Evolutionary conservation across 2,888 invertebrate species (phyloP).

Genomic region (Syrphus vitripennis): DNA sequence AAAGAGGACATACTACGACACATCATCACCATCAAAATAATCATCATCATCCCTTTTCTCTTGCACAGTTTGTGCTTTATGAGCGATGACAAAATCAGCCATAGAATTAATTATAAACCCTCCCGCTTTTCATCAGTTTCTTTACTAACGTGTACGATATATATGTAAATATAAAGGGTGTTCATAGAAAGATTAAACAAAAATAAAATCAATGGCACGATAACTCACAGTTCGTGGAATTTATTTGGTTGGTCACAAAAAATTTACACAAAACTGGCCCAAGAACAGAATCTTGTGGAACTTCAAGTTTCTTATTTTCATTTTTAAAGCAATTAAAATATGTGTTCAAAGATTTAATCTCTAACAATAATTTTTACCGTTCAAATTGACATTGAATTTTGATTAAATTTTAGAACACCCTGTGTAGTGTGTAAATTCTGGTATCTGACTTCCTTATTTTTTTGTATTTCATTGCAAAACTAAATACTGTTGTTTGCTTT

Average conservation of each 20-base stretch:
- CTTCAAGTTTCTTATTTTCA: too few relatives aligned
- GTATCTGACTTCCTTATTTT: too few relatives aligned
- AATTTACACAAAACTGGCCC: too few relatives aligned
- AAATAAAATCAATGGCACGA: too few relatives aligned
- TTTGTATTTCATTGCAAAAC: background rate
- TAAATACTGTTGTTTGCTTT: background rate
- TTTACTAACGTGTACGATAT: background rate
- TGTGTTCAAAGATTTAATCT: too few relatives aligned
- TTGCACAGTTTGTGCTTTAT: slow-evolving; percentile 57
- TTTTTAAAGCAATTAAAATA: too few relatives aligned
- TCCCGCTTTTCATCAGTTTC: background rate
- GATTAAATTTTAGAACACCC: background rate
- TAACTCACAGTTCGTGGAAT: too few relatives aligned
- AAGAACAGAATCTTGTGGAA: too few relatives aligned
- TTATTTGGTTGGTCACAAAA: too few relatives aligned
- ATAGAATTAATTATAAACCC: slow-evolving; percentile 67
- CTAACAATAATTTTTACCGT: background rate
- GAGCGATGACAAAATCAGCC: slow-evolving; percentile 70
- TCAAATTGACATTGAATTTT: background rate
- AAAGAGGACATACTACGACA: slow-evolving; percentile 24
- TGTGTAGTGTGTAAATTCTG: too few relatives aligned
- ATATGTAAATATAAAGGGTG: background rate
- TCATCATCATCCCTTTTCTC: slow-evolving; percentile 28
- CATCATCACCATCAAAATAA: slow-evolving; percentile 1
- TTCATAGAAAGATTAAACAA: background rate